Conservation (phyloP, 2,888 invertebrate genomes). For the Lottia gigantea region DNA sequence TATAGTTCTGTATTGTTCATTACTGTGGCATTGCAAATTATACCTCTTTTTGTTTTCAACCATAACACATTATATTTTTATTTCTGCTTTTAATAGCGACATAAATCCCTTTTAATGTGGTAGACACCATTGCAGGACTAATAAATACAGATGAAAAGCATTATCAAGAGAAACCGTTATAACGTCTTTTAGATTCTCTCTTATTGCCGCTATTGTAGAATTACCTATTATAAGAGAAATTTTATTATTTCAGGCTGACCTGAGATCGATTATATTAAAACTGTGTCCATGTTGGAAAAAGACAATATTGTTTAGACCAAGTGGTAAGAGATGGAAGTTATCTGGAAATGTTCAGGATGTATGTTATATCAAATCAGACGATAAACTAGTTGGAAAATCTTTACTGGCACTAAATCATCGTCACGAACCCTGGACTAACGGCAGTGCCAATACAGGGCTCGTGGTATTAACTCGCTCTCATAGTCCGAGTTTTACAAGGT, state of each 20-base stretch:
- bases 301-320: slow-evolving; percentile 27
- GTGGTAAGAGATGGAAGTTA: slow-evolving; percentile 24
- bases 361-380: slow-evolving; percentile 10
- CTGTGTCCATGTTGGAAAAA: slow-evolving; percentile 22
- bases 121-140: background rate
- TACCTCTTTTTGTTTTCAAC: no score
- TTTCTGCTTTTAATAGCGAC: no score
- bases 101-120: no score
- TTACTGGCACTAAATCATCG: background rate
- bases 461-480: background rate
- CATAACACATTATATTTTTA: no score
- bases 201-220: no score
- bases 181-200: no score
- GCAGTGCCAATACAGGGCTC: background rate
- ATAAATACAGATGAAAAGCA: no score
- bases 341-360: slow-evolving; percentile 15
- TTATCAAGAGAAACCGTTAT: no score
- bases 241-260: slow-evolving; percentile 36
- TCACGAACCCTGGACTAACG: slow-evolving; percentile 2
- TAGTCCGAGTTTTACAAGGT: slow-evolving; percentile 1
- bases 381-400: background rate
- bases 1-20: no score
- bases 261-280: slow-evolving; percentile 32
- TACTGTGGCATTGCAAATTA: no score
- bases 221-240: no score